Evolutionary conservation across 2,888 invertebrate genomes (phyloP).

Genomic region (Apamea monoglypha): DNA sequence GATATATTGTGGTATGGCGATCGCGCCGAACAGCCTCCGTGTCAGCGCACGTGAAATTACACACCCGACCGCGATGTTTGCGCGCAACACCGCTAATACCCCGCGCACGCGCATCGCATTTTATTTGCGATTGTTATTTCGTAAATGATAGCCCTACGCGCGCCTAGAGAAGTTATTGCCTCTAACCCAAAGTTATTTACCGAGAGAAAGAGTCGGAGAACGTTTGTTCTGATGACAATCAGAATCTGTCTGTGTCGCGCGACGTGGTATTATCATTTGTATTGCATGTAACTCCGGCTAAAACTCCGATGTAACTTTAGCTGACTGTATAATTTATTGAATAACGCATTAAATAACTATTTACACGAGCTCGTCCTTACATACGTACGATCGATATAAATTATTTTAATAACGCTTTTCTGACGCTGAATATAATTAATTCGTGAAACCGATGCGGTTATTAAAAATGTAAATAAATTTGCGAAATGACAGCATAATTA

Average conservation of each 20-base stretch:
- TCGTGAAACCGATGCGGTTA: slow-evolving; percentile 79
- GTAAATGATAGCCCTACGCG: slow-evolving; percentile 85
- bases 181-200: slow-evolving; percentile 80
- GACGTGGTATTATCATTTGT: slow-evolving; percentile 83
- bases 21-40: slow-evolving; percentile 77
- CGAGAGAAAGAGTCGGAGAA: slow-evolving; percentile 76
- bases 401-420: slow-evolving; percentile 69
- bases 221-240: slow-evolving; percentile 87
- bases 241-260: slow-evolving; percentile 84
- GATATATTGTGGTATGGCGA: slow-evolving; percentile 88
- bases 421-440: slow-evolving; percentile 73
- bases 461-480: slow-evolving; percentile 83
- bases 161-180: slow-evolving; percentile 84
- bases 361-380: slow-evolving; percentile 60
- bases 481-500: slow-evolving; percentile 83
- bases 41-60: slow-evolving; percentile 88
- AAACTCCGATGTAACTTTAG: slow-evolving; percentile 75
- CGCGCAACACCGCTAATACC: slow-evolving; percentile 82
- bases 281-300: slow-evolving; percentile 76
- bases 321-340: slow-evolving; percentile 76
- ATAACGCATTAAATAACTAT: slow-evolving; percentile 72
- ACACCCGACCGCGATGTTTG: slow-evolving; percentile 83
- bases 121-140: slow-evolving; percentile 87
- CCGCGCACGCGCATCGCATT: slow-evolving; percentile 74
- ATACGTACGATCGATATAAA: slow-evolving; percentile 63